Conservation (phyloP, 2,888 invertebrate species). For the Leptinotarsa juncta region DNA sequence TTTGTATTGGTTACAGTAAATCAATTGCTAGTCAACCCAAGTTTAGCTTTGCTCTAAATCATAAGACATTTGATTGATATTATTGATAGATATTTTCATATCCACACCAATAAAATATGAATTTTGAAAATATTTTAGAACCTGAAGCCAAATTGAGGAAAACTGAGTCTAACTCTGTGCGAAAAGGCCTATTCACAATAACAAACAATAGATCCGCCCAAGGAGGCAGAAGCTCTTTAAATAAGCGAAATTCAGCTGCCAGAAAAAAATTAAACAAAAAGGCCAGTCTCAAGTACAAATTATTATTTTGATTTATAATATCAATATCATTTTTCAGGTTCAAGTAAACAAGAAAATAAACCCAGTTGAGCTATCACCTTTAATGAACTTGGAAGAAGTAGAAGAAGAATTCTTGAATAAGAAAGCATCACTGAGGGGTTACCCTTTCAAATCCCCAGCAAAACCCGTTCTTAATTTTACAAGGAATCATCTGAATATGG, state of each 20-base stretch:
- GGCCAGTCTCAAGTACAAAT: no score
- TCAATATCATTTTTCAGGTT: conserved; percentile 16
- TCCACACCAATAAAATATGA: background rate
- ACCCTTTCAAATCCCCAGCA: conserved; percentile 33
- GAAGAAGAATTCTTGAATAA: conserved; percentile 35
- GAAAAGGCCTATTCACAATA: conserved; percentile 33
- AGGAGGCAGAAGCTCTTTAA: conserved; percentile 12
- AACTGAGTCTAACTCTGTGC: conserved; percentile 29
- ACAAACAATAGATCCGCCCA: conserved; percentile 3
- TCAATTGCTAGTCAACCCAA: no score
- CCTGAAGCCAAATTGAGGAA: conserved; percentile 29
- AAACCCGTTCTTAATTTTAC: conserved; percentile 29
- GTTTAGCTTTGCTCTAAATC: no score
- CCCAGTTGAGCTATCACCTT: conserved; percentile 28
- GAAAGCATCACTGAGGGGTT: conserved; percentile 28
- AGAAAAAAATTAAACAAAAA: conserved; percentile 25
- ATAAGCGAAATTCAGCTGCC: conserved; percentile 17
- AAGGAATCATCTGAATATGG: conserved; percentile 7
- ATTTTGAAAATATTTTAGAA: conserved; percentile 15
- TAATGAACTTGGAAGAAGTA: conserved; percentile 36
- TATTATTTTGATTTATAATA: background rate
- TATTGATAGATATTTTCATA: background rate
- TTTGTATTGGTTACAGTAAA: no score
- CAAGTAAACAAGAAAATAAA: conserved; percentile 16
- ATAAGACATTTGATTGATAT: no score